Evolutionary conservation across 2,113 vertebrate species (phyloP).

Genomic region (Prunella fulvescens): DNA sequence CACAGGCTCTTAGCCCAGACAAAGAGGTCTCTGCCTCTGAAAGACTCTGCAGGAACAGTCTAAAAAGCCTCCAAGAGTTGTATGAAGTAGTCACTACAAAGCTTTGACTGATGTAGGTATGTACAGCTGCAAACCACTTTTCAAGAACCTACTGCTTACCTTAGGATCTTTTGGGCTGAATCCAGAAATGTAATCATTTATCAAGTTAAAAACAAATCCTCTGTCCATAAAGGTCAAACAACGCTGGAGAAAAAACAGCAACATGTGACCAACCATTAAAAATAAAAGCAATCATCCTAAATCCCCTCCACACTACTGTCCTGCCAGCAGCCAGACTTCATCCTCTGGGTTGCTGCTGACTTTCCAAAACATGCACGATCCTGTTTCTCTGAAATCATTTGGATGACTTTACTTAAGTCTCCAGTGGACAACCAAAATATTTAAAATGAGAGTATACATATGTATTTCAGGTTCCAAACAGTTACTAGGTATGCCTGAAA

Average conservation of each 20-base stretch:
- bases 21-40: neutral
- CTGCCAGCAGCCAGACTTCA: neutral
- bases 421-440: neutral
- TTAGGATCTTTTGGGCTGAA: conserved; percentile 93
- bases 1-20: neutral
- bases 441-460: neutral
- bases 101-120: neutral
- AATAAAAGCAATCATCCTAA: neutral
- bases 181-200: conserved; percentile 95
- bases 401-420: neutral
- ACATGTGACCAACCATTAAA: neutral
- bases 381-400: neutral
- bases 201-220: conserved; percentile 90
- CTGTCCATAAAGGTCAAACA: conserved; percentile 96
- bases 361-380: neutral
- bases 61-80: neutral
- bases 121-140: neutral
- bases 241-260: conserved; percentile 73
- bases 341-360: neutral
- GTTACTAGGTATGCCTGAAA: neutral
- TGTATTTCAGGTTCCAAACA: neutral
- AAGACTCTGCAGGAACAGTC: neutral
- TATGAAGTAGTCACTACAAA: neutral
- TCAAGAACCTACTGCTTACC: conserved; percentile 69
- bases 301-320: neutral